These are phyloP conservation scores for Antheraea mylitta DNA, from an alignment of 1,140 invertebrate species.

Conservation along the genomic window DNA sequence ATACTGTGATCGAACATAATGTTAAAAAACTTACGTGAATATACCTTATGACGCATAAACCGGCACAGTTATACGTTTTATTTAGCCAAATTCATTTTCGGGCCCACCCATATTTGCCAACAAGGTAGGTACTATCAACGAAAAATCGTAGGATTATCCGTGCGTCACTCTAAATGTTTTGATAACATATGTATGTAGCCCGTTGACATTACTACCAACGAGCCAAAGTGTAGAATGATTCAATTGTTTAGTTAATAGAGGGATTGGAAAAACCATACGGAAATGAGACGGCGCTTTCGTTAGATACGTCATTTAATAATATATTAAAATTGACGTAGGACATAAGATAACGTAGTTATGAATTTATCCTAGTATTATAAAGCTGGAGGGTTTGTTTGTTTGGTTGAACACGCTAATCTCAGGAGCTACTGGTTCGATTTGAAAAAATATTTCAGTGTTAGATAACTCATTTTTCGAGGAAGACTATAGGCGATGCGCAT, in stretches of 20 bases:
- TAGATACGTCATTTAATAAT: neutral
- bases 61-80: neutral
- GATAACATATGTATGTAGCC: neutral
- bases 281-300: constrained; percentile 6
- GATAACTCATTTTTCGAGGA: too few species aligned
- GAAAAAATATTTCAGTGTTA: too few species aligned
- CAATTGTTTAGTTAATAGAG: constrained; percentile 3
- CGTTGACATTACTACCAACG: neutral
- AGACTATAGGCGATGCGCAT: too few species aligned
- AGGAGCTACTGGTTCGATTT: too few species aligned
- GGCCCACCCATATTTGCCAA: neutral
- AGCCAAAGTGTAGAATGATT: neutral
- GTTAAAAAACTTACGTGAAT: neutral
- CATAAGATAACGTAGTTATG: too few species aligned
- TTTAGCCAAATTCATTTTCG: neutral
- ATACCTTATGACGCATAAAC: neutral
- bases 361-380: too few species aligned
- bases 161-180: neutral
- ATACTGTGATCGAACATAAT: too few species aligned
- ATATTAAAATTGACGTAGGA: too few species aligned
- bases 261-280: constrained; percentile 11
- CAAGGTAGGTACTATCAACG: neutral
- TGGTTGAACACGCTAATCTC: too few species aligned
- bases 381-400: too few species aligned
- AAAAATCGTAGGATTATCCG: neutral